These are phyloP conservation scores for Cryptocheilus praepositus DNA, from an alignment of 2,888 invertebrate species.

Conservation along the genomic window DNA sequence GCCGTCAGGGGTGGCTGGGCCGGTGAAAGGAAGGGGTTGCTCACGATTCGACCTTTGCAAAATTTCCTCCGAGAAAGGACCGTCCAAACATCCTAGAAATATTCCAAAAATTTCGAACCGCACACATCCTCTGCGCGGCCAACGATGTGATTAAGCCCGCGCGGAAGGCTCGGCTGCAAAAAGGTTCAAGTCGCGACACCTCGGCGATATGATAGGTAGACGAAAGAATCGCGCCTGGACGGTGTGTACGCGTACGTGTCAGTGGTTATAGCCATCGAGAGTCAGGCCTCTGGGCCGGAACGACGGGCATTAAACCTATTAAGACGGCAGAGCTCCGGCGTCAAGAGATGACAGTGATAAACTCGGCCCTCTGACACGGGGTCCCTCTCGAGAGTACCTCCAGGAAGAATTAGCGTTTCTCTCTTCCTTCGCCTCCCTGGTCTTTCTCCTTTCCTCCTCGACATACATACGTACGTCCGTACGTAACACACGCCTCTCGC, in stretches of 20 bases:
- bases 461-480: background rate
- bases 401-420: conserved; percentile 3
- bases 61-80: background rate
- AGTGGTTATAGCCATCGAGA: conserved; percentile 43
- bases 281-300: conserved; percentile 49
- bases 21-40: background rate
- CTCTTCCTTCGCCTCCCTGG: conserved; percentile 7
- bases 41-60: conserved; percentile 15
- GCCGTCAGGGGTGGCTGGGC: conserved; percentile 21
- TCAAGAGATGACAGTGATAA: conserved; percentile 69
- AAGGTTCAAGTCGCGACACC: background rate
- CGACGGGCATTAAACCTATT: conserved; percentile 63
- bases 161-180: background rate
- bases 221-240: background rate
- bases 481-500: background rate
- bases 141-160: background rate
- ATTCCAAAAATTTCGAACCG: too few species aligned
- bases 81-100: too few species aligned
- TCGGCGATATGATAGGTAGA: background rate
- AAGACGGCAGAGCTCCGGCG: conserved; percentile 58
- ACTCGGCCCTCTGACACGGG: conserved; percentile 63
- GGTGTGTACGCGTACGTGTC: conserved; percentile 42
- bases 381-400: conserved; percentile 25
- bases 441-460: conserved; percentile 1
- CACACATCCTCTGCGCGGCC: background rate